Conservation (phyloP, 2,113 vertebrate genomes). For the Catharus bicknelli region DNA sequence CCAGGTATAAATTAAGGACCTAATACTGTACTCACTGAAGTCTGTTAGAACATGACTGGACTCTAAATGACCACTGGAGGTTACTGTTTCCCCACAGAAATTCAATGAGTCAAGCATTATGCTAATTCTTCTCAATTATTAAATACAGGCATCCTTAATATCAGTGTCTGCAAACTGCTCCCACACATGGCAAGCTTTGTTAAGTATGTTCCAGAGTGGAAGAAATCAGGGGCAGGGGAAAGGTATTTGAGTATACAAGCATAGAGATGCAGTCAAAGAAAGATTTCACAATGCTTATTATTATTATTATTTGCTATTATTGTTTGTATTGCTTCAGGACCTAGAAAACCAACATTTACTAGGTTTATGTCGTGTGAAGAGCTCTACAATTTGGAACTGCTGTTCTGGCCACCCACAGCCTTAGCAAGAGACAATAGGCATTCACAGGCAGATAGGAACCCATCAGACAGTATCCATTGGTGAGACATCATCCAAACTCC, state of each 20-base stretch:
- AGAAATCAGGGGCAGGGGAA: background rate
- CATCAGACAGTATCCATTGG: background rate
- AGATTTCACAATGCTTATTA: background rate
- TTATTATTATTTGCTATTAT: background rate
- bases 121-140: conserved; percentile 42
- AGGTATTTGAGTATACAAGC: background rate
- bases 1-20: conserved; percentile 21
- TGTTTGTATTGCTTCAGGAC: background rate
- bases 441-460: background rate
- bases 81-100: conserved; percentile 45
- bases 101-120: background rate
- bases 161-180: background rate
- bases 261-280: background rate
- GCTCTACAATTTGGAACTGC: background rate
- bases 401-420: background rate
- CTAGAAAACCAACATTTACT: background rate
- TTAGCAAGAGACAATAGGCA: background rate
- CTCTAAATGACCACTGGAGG: conserved; percentile 47
- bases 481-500: accelerated
- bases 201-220: background rate
- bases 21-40: background rate
- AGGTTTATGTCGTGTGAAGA: background rate
- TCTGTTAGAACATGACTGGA: conserved; percentile 40
- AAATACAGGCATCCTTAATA: background rate
- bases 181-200: background rate